Evolutionary conservation across 2,888 invertebrate species (phyloP).

Genomic region (Pollenia labialis): DNA sequence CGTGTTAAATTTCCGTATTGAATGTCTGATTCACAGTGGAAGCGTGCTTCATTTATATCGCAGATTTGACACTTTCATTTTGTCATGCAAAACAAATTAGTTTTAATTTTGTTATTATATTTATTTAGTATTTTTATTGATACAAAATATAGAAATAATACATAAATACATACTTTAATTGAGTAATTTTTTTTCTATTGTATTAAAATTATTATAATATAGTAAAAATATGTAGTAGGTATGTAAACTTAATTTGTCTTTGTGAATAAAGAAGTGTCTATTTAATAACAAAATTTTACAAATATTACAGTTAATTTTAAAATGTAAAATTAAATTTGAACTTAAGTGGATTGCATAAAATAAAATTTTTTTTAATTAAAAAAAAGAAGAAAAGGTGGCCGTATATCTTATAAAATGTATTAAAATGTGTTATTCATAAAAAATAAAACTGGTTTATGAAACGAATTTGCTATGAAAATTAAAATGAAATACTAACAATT

Average conservation of each 20-base stretch:
- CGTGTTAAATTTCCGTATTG: neutral
- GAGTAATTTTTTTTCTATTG: constrained; percentile 42
- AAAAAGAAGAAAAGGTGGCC: neutral
- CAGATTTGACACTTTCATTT: neutral
- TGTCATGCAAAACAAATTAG: constrained; percentile 47
- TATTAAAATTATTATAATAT: constrained; percentile 12
- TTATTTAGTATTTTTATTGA: constrained; percentile 41
- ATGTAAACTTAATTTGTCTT: constrained; percentile 9
- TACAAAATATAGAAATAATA: constrained; percentile 19
- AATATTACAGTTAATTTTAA: constrained; percentile 52
- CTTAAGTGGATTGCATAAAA: constrained; percentile 2
- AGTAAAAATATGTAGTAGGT: constrained; percentile 29
- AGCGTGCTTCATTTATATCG: constrained; percentile 8
- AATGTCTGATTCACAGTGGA: neutral
- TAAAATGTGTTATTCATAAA: no score
- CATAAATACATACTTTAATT: constrained; percentile 46
- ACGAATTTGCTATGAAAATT: no score
- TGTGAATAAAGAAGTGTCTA: neutral
- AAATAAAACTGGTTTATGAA: no score
- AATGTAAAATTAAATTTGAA: constrained; percentile 50
- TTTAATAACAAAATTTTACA: constrained; percentile 34
- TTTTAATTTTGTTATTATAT: constrained; percentile 16
- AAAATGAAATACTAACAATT: no score
- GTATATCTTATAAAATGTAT: neutral
- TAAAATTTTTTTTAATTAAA: neutral